Percentiles rank a stretch among this genome's conserved stretches.
These are phyloP conservation scores for Acanthosepion pharaonis DNA, from an alignment of 2,888 invertebrate genomes.

Conservation along the genomic window DNA sequence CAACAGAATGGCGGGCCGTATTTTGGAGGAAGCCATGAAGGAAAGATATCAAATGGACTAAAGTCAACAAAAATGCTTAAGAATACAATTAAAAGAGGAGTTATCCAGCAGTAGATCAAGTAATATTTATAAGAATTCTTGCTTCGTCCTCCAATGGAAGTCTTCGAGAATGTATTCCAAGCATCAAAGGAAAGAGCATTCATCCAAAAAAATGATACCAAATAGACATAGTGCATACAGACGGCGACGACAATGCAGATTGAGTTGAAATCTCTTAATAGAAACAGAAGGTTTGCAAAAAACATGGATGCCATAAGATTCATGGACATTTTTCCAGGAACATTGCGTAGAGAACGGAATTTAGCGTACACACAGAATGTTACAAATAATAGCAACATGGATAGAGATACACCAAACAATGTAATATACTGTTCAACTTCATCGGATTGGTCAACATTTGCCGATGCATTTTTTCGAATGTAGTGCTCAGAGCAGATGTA, in stretches of 20 bases:
- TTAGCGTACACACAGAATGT: constrained; percentile 76
- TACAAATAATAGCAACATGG: constrained; percentile 75
- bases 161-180: constrained; percentile 76
- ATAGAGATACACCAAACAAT: constrained; percentile 80
- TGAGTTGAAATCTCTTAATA: constrained; percentile 68
- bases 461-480: background rate
- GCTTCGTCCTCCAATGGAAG: background rate
- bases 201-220: constrained; percentile 78
- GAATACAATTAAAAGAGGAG: background rate
- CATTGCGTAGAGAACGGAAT: constrained; percentile 76
- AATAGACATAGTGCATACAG: constrained; percentile 76
- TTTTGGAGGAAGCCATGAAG: background rate
- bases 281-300: constrained; percentile 76
- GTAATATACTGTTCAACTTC: constrained; percentile 74
- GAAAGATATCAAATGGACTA: background rate
- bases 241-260: constrained; percentile 71
- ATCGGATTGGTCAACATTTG: constrained; percentile 46
- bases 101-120: background rate
- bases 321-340: constrained; percentile 78
- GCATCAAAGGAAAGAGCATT: constrained; percentile 79
- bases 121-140: background rate
- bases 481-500: background rate
- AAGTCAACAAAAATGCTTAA: background rate
- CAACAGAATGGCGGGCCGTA: background rate
- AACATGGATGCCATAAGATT: constrained; percentile 76